Percentiles rank a stretch among this genome's conserved stretches.
Conservation (phyloP, 92 coral and sea anemone genomes). For the Epizoanthus fatuus region DNA sequence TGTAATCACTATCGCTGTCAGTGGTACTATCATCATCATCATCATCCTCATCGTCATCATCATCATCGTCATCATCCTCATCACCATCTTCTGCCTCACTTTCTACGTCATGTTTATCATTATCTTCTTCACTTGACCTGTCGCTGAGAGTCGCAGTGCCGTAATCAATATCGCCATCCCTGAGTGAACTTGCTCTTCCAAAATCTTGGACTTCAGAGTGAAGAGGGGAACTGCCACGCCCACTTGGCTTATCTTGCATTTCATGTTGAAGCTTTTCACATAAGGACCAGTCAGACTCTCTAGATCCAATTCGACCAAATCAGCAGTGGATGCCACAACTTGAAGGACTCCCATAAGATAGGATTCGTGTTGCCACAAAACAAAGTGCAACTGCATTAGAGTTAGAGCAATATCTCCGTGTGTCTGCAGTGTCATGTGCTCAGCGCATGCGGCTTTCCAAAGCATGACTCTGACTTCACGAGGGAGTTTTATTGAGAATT, state of each 20-base stretch:
- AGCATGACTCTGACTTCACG: constrained; percentile 48
- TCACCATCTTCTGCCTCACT: neutral
- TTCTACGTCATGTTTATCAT: neutral
- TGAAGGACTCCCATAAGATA: constrained; percentile 50
- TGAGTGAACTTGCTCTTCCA: neutral
- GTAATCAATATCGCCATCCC: neutral
- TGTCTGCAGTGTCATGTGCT: constrained; percentile 28
- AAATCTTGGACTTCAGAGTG: neutral
- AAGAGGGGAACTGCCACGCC: neutral
- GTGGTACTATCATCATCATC: neutral
- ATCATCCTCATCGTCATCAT: neutral
- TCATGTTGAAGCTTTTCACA: constrained; percentile 31
- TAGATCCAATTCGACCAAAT: constrained; percentile 30
- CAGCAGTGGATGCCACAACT: constrained; percentile 32
- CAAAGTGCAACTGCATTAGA: constrained; percentile 49
- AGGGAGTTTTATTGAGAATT: constrained; percentile 30
- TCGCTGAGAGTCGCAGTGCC: neutral
- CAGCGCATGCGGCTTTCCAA: constrained; percentile 63
- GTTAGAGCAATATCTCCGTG: constrained; percentile 14
- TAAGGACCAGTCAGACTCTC: constrained; percentile 12
- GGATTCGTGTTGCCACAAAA: constrained; percentile 59
- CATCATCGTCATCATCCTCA: neutral
- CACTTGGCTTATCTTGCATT: constrained; percentile 6
- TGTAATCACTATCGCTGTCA: neutral
- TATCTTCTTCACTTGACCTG: neutral